These are phyloP conservation scores for Polydrusus cervinus DNA, from an alignment of 2,888 invertebrate genomes.

Conservation along the genomic window DNA sequence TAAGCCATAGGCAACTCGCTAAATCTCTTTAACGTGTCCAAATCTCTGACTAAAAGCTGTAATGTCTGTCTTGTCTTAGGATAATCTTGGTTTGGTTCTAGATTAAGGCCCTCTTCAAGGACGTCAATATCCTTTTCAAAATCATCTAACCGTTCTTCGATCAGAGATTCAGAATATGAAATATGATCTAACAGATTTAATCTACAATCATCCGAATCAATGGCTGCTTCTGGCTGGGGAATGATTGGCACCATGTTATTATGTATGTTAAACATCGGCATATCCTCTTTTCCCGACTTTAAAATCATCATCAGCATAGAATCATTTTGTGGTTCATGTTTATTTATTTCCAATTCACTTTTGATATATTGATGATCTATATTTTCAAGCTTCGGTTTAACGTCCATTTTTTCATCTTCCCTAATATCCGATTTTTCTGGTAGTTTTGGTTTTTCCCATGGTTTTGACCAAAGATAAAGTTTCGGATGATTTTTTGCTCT, in stretches of 20 bases:
- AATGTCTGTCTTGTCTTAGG: conserved; percentile 83
- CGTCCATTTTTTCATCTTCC: conserved; percentile 41
- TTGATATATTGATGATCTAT: conserved; percentile 57
- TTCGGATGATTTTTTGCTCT: conserved; percentile 89
- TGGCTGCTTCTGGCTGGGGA: conserved; percentile 88
- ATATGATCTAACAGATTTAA: conserved; percentile 85
- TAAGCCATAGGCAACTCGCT: conserved; percentile 59
- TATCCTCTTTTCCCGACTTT: conserved; percentile 61
- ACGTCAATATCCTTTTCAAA: conserved; percentile 86
- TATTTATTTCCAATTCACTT: conserved; percentile 56
- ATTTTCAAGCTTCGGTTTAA: conserved; percentile 57
- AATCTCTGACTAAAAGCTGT: conserved; percentile 82
- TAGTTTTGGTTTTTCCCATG: conserved; percentile 79
- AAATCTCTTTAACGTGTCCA: conserved; percentile 76
- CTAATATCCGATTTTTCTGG: conserved; percentile 63
- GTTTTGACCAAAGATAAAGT: conserved; percentile 89
- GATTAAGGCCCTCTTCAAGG: conserved; percentile 76
- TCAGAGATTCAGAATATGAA: conserved; percentile 81
- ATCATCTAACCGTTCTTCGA: conserved; percentile 81
- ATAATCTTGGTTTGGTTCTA: conserved; percentile 75
- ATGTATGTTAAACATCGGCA: conserved; percentile 62
- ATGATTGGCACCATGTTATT: conserved; percentile 67
- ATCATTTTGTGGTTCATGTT: conserved; percentile 58
- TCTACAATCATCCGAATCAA: conserved; percentile 85
- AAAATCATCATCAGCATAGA: conserved; percentile 66